Evolutionary conservation across 2,797 vertebrate species (phyloP).

Genomic region (Craterocephalus amniculus): DNA sequence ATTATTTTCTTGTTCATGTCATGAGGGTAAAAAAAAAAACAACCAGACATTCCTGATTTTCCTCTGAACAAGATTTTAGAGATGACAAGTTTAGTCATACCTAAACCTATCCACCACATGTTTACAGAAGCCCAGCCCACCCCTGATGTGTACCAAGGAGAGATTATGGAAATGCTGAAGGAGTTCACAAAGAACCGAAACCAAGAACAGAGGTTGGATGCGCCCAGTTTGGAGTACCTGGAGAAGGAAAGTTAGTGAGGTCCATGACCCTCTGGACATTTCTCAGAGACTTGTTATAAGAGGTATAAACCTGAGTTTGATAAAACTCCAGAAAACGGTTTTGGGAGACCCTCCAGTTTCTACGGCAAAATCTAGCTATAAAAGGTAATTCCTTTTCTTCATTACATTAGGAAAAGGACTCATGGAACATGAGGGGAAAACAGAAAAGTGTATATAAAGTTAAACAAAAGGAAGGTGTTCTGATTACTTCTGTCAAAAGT

Average conservation of each 20-base stretch:
- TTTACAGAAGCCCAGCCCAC: constrained; percentile 87
- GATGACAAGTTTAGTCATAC: neutral
- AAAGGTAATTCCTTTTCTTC: neutral
- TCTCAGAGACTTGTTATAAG: constrained; percentile 41
- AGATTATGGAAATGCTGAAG: constrained; percentile 91
- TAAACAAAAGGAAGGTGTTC: neutral
- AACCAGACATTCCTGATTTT: neutral
- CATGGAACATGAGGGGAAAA: neutral
- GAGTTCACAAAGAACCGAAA: constrained; percentile 93
- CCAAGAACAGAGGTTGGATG: constrained; percentile 91
- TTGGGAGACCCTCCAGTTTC: neutral
- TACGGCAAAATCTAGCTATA: neutral
- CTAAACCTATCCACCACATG: constrained; percentile 12
- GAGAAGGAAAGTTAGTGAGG: constrained; percentile 72
- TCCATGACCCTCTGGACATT: neutral
- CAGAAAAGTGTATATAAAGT: neutral
- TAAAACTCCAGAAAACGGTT: constrained; percentile 6
- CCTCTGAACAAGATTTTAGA: neutral
- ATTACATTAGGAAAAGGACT: neutral
- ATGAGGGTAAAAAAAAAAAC: constrained; percentile 2
- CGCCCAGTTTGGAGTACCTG: constrained; percentile 93
- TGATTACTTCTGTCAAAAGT: constrained; percentile 18
- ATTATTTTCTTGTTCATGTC: neutral
- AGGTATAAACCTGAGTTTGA: constrained; percentile 8
- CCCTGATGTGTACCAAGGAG: constrained; percentile 88